phyloP scores from a whole-genome alignment of 37 sponge, comb jelly and placozoan genomes.

The Haliclona indistincta region DNA sequence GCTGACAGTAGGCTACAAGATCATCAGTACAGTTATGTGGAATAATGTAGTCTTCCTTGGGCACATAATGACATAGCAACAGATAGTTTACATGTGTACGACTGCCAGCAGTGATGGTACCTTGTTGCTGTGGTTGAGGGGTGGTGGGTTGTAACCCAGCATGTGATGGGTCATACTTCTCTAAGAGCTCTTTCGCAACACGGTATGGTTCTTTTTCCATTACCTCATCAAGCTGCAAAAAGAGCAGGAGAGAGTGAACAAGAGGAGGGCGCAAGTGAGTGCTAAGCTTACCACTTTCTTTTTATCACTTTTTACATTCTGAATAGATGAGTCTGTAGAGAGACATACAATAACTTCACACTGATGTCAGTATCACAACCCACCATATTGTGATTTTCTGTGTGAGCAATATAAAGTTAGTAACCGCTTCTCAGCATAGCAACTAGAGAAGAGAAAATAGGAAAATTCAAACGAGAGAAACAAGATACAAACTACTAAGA shows the following conservation, averaged over 20 bases:
- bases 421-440: conserved; percentile 46
- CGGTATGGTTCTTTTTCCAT: conserved; percentile 69
- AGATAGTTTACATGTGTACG: no score
- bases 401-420: conserved; percentile 40
- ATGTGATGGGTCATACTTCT: conserved; percentile 49
- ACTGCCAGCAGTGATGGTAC: background rate
- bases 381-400: conserved; percentile 39
- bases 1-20: no score
- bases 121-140: background rate
- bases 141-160: conserved; percentile 9
- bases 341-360: background rate
- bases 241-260: background rate
- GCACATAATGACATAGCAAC: no score
- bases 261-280: background rate
- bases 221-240: conserved; percentile 47
- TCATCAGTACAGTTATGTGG: no score
- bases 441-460: conserved; percentile 8
- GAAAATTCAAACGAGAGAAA: no score
- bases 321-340: background rate
- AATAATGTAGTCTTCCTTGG: no score
- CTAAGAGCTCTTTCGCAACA: conserved; percentile 33
- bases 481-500: no score
- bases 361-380: background rate
- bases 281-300: background rate
- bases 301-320: background rate